Percentiles rank a stretch among this genome's conserved stretches.
phyloP scores from a whole-genome alignment of 2,113 vertebrate species.

The Gobio gobio region DNA sequence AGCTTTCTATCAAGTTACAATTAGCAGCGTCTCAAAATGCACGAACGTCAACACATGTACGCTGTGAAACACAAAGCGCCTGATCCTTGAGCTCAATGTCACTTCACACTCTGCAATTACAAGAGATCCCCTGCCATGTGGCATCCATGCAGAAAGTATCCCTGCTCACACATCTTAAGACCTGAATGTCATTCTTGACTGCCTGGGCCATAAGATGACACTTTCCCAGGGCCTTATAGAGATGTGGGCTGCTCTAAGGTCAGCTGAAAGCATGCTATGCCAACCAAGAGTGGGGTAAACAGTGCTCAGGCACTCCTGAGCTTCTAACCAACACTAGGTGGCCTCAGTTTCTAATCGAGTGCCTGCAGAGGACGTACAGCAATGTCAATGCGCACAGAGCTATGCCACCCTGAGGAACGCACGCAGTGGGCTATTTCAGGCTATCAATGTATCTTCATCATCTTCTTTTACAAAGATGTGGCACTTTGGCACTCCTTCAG shows the following conservation, averaged over 20 bases:
- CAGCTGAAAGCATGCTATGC: constrained; percentile 26
- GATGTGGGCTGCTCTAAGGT: constrained; percentile 45
- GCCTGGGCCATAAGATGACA: constrained; percentile 36
- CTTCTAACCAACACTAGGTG: constrained; percentile 36
- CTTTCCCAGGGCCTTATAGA: constrained; percentile 47
- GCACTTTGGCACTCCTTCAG: background rate
- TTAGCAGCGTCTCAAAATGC: background rate
- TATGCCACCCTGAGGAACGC: background rate
- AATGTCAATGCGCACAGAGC: constrained; percentile 10
- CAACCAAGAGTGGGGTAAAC: constrained; percentile 2
- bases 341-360: constrained; percentile 21
- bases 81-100: constrained; percentile 60
- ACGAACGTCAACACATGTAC: background rate
- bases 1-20: constrained; percentile 53
- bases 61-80: constrained; percentile 41
- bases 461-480: constrained; percentile 2
- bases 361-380: constrained; percentile 1
- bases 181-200: constrained; percentile 53
- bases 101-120: constrained; percentile 64
- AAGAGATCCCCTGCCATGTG: constrained; percentile 60
- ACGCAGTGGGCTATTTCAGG: constrained; percentile 18
- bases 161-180: constrained; percentile 52
- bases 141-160: constrained; percentile 68
- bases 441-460: constrained; percentile 19
- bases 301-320: background rate